Evolutionary conservation across 2,797 vertebrate genomes (phyloP), one percentile per base, ranked within the genome.

Genomic region (Lepus townsendii): DNA sequence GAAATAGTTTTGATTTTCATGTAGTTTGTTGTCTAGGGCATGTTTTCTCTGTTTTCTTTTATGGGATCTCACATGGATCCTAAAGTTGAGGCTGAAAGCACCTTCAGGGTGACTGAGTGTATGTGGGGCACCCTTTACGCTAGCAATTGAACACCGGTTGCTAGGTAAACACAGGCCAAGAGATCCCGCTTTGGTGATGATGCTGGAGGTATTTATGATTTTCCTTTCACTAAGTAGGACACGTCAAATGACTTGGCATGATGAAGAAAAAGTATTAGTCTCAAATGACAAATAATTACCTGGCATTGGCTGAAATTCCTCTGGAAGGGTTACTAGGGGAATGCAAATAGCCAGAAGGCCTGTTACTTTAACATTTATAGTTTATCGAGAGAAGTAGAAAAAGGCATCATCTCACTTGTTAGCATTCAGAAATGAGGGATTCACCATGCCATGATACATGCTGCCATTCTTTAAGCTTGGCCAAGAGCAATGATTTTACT

Each of bases 161-260:
- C 98, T 99, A 98, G 97, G 98, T 99, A 99, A 99, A 99, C 99
- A 99, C 47, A 73, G 95, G 98, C 99, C 99, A 98, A 99, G 99
- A 98, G 98, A 99, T 98, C 97, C 97, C 97, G 96, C 97, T 52
- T 90, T 97, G 95, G 97, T 98, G 97, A 98, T 98, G 95, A 97
- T 98, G 97, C 97, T 84, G 38, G 88, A 98, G 96, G 97, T 97
- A 98, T 97, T 98, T 98, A 97, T 95, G 97, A 98, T 98, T 98
- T 96, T 91, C 97, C 95, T 97, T 97, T 98, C 97, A 97, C 97
- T 93, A 97, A 93, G 78, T 88, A 95, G 97, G 98, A 98, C 97
- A 98, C 97, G 91, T 94, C 97, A 97, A 98, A 98, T 98, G 95
- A 98, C 98, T 98, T 99, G 98, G 99, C 99, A 98, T 65, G 0